These are phyloP conservation scores for Polia nebulosa DNA, from an alignment of 2,888 invertebrate species.

Conservation along the genomic window DNA sequence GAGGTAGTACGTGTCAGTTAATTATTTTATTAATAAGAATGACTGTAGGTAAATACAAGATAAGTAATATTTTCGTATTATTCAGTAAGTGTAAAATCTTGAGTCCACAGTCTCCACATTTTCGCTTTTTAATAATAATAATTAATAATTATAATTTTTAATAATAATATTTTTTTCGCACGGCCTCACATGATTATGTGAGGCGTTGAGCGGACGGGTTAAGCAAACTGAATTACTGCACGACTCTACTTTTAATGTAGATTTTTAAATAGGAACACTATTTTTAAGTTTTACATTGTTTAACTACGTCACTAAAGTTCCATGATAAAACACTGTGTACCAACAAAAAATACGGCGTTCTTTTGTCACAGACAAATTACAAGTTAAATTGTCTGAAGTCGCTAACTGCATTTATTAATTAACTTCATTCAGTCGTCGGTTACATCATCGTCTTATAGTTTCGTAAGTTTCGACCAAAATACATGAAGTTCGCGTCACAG, in stretches of 20 bases:
- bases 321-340: constrained; percentile 6
- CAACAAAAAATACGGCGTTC: constrained; percentile 27
- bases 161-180: too few relatives aligned
- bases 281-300: too few relatives aligned
- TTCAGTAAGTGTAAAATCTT: constrained; percentile 15
- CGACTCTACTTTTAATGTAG: not conserved
- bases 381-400: constrained; percentile 56
- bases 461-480: constrained; percentile 56
- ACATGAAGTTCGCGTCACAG: constrained; percentile 36
- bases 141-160: too few relatives aligned
- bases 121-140: too few relatives aligned
- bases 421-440: constrained; percentile 57
- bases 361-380: constrained; percentile 50
- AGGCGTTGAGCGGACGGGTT: too few relatives aligned
- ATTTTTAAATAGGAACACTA: too few relatives aligned
- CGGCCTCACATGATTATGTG: too few relatives aligned
- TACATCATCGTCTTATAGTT: constrained; percentile 58
- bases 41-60: constrained; percentile 35
- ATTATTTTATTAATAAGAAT: constrained; percentile 60
- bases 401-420: constrained; percentile 63
- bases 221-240: too few relatives aligned
- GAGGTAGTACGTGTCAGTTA: constrained; percentile 41
- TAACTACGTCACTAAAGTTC: too few relatives aligned
- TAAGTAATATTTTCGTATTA: constrained; percentile 36
- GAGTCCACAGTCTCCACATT: not conserved